Percentiles rank a stretch among this genome's conserved stretches.
These are phyloP conservation scores for Melolontha melolontha DNA, from an alignment of 2,888 invertebrate genomes.

Conservation along the genomic window DNA sequence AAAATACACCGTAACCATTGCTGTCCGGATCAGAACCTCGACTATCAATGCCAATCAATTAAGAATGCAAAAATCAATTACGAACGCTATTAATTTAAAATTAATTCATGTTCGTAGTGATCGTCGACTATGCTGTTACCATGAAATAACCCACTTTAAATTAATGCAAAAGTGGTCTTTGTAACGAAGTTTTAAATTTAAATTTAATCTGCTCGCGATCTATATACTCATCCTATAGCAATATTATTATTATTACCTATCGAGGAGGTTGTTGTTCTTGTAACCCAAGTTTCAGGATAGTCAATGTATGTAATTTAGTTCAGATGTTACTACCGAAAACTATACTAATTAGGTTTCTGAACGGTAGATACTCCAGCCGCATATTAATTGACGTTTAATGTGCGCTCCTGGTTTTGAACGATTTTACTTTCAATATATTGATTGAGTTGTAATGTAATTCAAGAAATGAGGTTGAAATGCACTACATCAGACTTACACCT, in stretches of 20 bases:
- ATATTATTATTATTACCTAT: too few species aligned
- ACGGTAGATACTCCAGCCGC: constrained; percentile 11
- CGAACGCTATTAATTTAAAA: constrained; percentile 26
- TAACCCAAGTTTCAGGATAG: not conserved
- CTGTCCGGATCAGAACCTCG: not conserved
- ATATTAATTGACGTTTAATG: constrained; percentile 30
- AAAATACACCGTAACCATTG: not conserved
- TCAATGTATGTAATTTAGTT: constrained; percentile 11
- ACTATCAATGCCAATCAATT: constrained; percentile 15
- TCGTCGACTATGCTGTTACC: not conserved
- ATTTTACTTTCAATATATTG: too few species aligned
- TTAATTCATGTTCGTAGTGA: not conserved
- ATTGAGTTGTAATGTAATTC: too few species aligned
- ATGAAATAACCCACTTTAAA: not conserved
- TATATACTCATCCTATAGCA: not conserved
- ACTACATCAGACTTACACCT: too few species aligned
- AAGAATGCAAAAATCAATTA: constrained; percentile 34
- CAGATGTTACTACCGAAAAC: constrained; percentile 30
- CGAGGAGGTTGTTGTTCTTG: not conserved
- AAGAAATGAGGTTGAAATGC: too few species aligned
- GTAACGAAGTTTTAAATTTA: constrained; percentile 16
- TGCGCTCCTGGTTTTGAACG: too few species aligned
- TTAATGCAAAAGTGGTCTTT: not conserved
- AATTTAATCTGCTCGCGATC: not conserved
- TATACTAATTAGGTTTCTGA: constrained; percentile 27